These are phyloP conservation scores for Apis florea DNA, from an alignment of 1,140 invertebrate species.

Conservation along the genomic window DNA sequence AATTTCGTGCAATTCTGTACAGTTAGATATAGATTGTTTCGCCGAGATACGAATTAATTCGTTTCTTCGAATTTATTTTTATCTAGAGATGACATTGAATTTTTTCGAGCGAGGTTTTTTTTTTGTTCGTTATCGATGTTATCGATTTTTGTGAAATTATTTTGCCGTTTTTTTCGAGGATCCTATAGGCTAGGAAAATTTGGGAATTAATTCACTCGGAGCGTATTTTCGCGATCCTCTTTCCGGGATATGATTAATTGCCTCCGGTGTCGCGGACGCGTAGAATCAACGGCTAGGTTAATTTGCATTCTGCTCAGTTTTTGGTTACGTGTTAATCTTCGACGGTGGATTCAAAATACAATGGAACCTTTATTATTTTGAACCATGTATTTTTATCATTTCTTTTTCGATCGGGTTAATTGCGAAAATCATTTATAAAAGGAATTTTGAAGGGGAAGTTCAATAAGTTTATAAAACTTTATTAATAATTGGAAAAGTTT, in stretches of 20 bases:
- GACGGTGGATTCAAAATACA: neutral
- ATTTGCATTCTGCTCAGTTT: constrained; percentile 1
- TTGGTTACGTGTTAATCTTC: constrained; percentile 13
- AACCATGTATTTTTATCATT: neutral
- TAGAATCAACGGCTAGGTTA: constrained; percentile 2
- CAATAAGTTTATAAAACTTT: neutral
- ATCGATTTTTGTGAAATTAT: too few relatives aligned
- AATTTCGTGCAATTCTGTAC: too few relatives aligned
- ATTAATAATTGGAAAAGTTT: neutral
- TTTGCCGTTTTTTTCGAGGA: neutral
- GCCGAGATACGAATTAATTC: too few relatives aligned
- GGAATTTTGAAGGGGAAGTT: neutral
- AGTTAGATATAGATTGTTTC: too few relatives aligned
- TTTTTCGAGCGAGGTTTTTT: too few relatives aligned
- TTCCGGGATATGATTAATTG: constrained; percentile 12
- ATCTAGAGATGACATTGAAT: too few relatives aligned
- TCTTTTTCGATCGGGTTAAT: neutral
- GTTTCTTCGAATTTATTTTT: too few relatives aligned
- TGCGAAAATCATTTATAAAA: neutral
- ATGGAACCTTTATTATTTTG: neutral
- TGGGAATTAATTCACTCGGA: constrained; percentile 2
- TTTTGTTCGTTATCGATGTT: too few relatives aligned
- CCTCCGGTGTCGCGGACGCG: neutral
- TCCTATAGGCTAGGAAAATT: neutral
- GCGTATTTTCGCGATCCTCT: neutral